These are phyloP conservation scores for Pogonomyrmex californicus DNA, from an alignment of 1,140 invertebrate genomes.

Conservation along the genomic window DNA sequence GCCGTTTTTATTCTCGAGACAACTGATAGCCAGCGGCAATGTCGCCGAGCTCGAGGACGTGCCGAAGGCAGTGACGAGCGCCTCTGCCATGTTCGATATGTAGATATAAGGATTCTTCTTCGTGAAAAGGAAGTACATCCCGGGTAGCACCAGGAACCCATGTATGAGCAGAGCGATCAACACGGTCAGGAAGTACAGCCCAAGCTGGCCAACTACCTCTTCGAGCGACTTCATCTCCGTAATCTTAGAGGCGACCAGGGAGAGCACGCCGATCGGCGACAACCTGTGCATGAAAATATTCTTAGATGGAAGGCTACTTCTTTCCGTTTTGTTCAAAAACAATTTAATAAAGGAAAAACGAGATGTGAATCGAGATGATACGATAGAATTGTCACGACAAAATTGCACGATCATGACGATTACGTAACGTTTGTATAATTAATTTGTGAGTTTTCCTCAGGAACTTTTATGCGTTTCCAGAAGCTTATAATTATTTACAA, in stretches of 20 bases:
- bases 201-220: slow-evolving; percentile 91
- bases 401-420: slow-evolving; percentile 1
- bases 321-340: too few species aligned
- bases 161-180: slow-evolving; percentile 93
- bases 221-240: slow-evolving; percentile 93
- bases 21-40: slow-evolving; percentile 91
- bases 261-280: slow-evolving; percentile 94
- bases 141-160: slow-evolving; percentile 92
- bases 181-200: slow-evolving; percentile 94
- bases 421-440: slow-evolving; percentile 16
- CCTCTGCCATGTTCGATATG: slow-evolving; percentile 91
- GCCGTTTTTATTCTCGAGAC: slow-evolving; percentile 92
- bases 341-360: not conserved
- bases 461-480: not conserved
- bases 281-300: slow-evolving; percentile 83
- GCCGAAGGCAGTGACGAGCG: slow-evolving; percentile 92
- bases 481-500: not conserved
- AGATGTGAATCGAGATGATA: not conserved
- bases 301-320: not conserved
- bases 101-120: slow-evolving; percentile 90
- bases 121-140: slow-evolving; percentile 90
- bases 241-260: slow-evolving; percentile 93
- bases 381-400: not conserved
- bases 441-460: slow-evolving; percentile 23
- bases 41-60: slow-evolving; percentile 93